Conservation (phyloP, 2,113 vertebrate genomes). For the Callithrix jacchus region DNA sequence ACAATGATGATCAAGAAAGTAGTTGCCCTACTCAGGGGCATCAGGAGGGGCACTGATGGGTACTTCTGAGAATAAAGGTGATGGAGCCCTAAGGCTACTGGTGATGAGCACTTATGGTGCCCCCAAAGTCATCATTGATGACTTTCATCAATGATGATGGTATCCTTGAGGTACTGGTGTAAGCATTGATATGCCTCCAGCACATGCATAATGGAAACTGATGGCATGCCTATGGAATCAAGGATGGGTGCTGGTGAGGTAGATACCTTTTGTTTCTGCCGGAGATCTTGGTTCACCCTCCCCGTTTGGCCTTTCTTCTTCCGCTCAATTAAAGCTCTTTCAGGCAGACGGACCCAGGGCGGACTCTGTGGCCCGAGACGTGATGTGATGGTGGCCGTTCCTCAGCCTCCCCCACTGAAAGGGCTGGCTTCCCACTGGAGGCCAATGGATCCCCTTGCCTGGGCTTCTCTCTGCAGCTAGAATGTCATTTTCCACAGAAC, state of each 20-base stretch:
- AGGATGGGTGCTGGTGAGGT: too few relatives aligned
- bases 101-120: not conserved
- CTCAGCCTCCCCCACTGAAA: not conserved
- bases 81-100: not conserved
- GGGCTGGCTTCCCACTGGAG: constrained; percentile 33
- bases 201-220: not conserved
- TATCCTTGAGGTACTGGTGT: not conserved
- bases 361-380: not conserved
- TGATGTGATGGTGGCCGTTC: not conserved
- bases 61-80: not conserved
- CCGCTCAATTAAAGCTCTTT: not conserved
- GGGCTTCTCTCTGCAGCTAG: constrained; percentile 71
- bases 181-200: not conserved
- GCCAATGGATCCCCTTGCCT: constrained; percentile 62
- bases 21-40: not conserved
- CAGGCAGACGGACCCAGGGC: not conserved
- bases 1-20: not conserved
- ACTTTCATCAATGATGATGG: not conserved
- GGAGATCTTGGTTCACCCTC: not conserved
- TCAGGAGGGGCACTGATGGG: not conserved
- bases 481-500: constrained; percentile 80
- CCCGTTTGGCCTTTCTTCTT: not conserved
- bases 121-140: not conserved
- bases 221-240: not conserved
- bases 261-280: not conserved